Evolutionary conservation across 2,888 invertebrate species (phyloP), one percentile per base, ranked within the genome.

Genomic region (Tipula helvola): DNA sequence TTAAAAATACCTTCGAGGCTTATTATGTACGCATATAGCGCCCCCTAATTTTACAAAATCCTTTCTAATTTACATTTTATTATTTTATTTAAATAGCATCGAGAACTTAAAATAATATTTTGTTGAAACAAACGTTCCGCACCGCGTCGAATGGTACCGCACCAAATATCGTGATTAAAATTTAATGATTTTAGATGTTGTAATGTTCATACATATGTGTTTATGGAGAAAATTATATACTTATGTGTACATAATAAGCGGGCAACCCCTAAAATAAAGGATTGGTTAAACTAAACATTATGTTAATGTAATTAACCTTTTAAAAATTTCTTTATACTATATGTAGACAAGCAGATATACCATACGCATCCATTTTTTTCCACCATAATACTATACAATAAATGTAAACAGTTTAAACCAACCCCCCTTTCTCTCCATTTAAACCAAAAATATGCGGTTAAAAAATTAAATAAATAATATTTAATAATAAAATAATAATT

Each of bases 381-480:
- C 71, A 28, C 71, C 18, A 52, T 44, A 71, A 18, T 57, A 18
- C n/a, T 28, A 28, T 28, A 28, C 4, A 28, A 71, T 12, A 71
- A 28, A 71, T 71, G 71, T 71, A 71, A 71, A 71, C 71, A 71
- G 28, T 71, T 71, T 71, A 71, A 71, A 28, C 71, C 71, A 71
- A 71, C 18, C 28, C 28, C 2, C 71, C 71, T 28, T 28, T 28
- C 3, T 8, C 71, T 28, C 71, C 3, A 5, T 71, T 71, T 71
- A 71, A 71, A 71, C 71, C 71, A 71, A 71, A 71, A 71, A 71
- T 71, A 71, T 71, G 71, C 71, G 71, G 71, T 71, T 71, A 71
- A 71, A 71, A 71, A 71, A 71, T 71, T 71, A 71, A 71, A 71
- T 71, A 71, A 71, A 71, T 71, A 71, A 71, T 71, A 71, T 71